These are phyloP conservation scores for Diloba caeruleocephala DNA, from an alignment of 2,888 invertebrate species.

Conservation along the genomic window DNA sequence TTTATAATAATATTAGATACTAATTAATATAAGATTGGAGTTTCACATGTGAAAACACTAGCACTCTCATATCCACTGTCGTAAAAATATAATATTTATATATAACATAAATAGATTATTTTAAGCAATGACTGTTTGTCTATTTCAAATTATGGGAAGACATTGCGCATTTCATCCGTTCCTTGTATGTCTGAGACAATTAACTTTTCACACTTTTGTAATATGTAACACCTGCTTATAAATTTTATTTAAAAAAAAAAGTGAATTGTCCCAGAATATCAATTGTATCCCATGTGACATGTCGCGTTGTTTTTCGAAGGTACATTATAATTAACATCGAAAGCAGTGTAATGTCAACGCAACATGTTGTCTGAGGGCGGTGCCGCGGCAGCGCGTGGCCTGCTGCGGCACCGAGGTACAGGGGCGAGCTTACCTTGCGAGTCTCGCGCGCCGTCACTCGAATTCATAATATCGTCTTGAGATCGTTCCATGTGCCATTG, in stretches of 20 bases:
- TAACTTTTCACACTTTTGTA: slow-evolving; percentile 65
- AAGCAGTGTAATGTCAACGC: slow-evolving; percentile 65
- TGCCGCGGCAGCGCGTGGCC: slow-evolving; percentile 50
- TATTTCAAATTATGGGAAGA: slow-evolving; percentile 88
- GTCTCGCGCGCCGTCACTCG: slow-evolving; percentile 96
- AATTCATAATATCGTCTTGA: slow-evolving; percentile 96
- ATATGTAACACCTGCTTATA: background rate
- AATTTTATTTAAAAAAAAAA: slow-evolving; percentile 52
- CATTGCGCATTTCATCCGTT: slow-evolving; percentile 90
- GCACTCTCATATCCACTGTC: slow-evolving; percentile 86
- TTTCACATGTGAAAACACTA: slow-evolving; percentile 90
- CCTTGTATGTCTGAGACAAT: slow-evolving; percentile 83
- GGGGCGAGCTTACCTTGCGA: slow-evolving; percentile 94
- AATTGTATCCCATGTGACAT: slow-evolving; percentile 79
- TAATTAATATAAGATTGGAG: slow-evolving; percentile 82
- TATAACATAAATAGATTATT: slow-evolving; percentile 82
- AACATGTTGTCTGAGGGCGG: slow-evolving; percentile 67
- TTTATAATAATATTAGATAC: slow-evolving; percentile 87
- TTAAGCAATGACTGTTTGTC: slow-evolving; percentile 85
- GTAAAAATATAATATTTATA: slow-evolving; percentile 84
- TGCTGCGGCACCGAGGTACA: slow-evolving; percentile 48
- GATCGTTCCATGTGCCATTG: slow-evolving; percentile 96
- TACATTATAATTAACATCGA: slow-evolving; percentile 47
- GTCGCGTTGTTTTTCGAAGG: slow-evolving; percentile 64
- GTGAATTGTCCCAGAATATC: slow-evolving; percentile 80